Evolutionary conservation across 2,797 vertebrate genomes (phyloP), one percentile per base, ranked within the genome.

Genomic region (Phrynocephalus guinanensis): DNA sequence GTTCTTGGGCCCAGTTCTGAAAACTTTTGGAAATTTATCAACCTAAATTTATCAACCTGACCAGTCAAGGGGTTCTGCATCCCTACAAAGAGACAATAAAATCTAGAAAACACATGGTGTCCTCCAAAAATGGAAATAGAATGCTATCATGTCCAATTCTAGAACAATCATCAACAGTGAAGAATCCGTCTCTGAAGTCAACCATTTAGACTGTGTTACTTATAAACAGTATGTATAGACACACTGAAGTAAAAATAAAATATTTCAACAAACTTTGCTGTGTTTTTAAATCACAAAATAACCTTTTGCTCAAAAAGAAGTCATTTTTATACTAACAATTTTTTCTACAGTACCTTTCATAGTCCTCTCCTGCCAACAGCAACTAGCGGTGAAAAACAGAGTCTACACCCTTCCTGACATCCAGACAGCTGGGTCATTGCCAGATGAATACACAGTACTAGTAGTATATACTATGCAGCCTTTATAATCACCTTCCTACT

Each of bases 401-500:
- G 89, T 79, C 77, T 89, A 83, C 1, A 0, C 38, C 38, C 6
- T 90, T 86, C 83, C 90, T 93, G 90, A 92, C 63, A 88, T 90
- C 5, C 76, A 85, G 92, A 81, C 88, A 91, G 86, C 86, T 94
- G 88, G 94, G 91, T 3, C 60, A 77, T 66, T 38, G 92, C 89
- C 91, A 94, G 68, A 82, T 86, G 85, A 92, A 94, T 89, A 78
- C 7, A 56, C 68, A 94, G 70, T 79, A 24, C 0, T 80, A 92
- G 90, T 80, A 92, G 90, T 87, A 91, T 33, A 92, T 30, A 80
- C 72, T 30, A 38, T 94, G 89, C 79, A 89, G 81, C 89, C 87
- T 94, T 95, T 95, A 87, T 86, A 94, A 95, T 94, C 92, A 95
- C 87, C 90, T 95, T 96, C 90, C 87, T 91, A 91, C 94, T 94